Evolutionary conservation across 1,140 invertebrate species (phyloP).

Genomic region (Caenorhabditis brenneri): DNA sequence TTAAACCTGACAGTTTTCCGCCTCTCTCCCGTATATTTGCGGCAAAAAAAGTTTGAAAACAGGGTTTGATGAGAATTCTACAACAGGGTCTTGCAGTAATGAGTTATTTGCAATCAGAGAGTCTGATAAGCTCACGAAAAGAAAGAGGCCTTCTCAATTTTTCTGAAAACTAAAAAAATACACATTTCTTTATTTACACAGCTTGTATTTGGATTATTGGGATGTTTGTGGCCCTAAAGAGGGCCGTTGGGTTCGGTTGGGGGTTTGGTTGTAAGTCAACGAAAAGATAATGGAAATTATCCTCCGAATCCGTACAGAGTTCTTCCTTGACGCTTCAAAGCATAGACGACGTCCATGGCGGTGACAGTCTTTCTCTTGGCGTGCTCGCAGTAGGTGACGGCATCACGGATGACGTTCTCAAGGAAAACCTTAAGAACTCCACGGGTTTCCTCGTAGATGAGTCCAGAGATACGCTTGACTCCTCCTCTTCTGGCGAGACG

Average conservation of each 20-base stretch:
- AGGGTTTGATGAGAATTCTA: too few relatives aligned
- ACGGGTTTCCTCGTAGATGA: constrained; percentile 78
- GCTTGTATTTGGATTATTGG: background rate
- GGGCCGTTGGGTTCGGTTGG: constrained; percentile 60
- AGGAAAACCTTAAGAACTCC: constrained; percentile 81
- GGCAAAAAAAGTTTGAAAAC: too few relatives aligned
- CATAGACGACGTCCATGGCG: constrained; percentile 85
- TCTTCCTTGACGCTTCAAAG: constrained; percentile 81
- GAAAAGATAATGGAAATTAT: constrained; percentile 53
- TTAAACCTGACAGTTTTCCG: too few relatives aligned
- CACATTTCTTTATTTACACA: too few relatives aligned
- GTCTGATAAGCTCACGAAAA: too few relatives aligned
- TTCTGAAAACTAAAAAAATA: too few relatives aligned
- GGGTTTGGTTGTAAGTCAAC: background rate
- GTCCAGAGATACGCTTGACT: constrained; percentile 79
- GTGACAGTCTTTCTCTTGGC: constrained; percentile 83
- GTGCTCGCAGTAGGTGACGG: constrained; percentile 82
- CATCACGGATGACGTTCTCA: constrained; percentile 82
- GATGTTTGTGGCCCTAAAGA: constrained; percentile 60
- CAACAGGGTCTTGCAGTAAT: too few relatives aligned
- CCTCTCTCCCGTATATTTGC: too few relatives aligned
- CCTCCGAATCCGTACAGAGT: constrained; percentile 76
- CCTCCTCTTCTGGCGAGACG: constrained; percentile 76
- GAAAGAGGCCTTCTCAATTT: too few relatives aligned
- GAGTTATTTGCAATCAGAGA: too few relatives aligned